Evolutionary conservation across 2,797 vertebrate species (phyloP).

Genomic region (Meda fulgida): DNA sequence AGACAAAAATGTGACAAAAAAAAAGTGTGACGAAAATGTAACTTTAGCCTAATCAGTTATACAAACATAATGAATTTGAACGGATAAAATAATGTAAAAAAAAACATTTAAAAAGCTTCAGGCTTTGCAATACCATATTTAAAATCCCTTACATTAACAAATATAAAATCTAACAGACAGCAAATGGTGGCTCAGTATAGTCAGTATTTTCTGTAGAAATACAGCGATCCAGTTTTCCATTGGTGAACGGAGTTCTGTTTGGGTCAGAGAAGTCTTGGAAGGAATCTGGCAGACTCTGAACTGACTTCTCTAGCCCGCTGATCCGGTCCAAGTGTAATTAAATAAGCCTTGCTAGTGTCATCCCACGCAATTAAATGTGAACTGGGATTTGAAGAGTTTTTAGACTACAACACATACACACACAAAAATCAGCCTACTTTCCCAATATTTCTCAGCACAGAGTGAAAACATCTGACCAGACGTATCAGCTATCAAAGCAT

Average conservation of each 20-base stretch:
- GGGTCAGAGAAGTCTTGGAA: conserved; percentile 33
- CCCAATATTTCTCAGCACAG: not conserved
- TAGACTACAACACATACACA: conserved; percentile 10
- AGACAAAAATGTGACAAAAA: not conserved
- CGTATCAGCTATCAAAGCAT: not conserved
- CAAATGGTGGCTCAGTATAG: not conserved
- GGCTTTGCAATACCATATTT: not conserved
- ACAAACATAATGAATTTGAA: not conserved
- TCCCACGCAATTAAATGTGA: conserved; percentile 7
- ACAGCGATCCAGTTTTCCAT: not conserved
- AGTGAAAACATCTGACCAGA: not conserved
- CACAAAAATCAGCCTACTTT: not conserved
- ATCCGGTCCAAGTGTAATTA: conserved; percentile 14
- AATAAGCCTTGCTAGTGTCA: conserved; percentile 17
- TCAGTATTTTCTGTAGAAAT: conserved; percentile 9
- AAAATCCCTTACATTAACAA: not conserved
- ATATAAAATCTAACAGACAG: not conserved
- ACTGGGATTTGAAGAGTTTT: conserved; percentile 1
- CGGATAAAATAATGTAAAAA: not conserved
- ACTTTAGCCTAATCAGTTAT: not conserved
- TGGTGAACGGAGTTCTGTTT: conserved; percentile 20
- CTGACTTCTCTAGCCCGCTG: conserved; percentile 25
- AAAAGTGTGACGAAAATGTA: too few relatives aligned
- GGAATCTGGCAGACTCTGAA: conserved; percentile 21
- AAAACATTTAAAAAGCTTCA: not conserved